These are phyloP conservation scores for Sarcophaga subvicina DNA, from an alignment of 2,888 invertebrate species.

Conservation along the genomic window DNA sequence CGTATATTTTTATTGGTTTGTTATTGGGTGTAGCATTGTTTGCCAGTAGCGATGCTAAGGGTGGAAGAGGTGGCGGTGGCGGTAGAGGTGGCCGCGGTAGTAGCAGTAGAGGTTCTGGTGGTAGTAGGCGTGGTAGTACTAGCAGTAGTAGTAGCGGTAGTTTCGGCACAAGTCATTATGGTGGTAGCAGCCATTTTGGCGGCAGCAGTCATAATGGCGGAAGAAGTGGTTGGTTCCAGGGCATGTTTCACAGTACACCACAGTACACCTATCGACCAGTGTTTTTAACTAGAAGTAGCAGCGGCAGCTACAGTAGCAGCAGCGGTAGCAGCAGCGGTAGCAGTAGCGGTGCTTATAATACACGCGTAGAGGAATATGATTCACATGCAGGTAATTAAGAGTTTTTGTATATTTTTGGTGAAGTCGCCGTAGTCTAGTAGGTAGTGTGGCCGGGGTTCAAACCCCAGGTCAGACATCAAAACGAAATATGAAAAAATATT, in stretches of 20 bases:
- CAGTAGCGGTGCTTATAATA: not conserved
- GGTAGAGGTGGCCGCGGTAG: not conserved
- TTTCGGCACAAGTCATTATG: not conserved
- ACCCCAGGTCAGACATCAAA: too few species aligned
- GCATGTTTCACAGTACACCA: conserved; percentile 38
- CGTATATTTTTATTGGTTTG: not conserved
- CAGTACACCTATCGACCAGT: not conserved
- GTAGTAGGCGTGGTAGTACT: not conserved
- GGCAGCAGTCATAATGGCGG: not conserved
- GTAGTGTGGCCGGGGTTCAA: too few species aligned
- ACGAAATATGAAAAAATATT: not conserved
- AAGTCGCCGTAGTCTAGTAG: too few species aligned
- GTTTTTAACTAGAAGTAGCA: not conserved
- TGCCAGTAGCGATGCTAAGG: not conserved
- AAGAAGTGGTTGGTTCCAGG: not conserved
- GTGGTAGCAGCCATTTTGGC: not conserved
- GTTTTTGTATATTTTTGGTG: not conserved
- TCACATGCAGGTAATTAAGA: not conserved
- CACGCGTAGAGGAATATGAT: not conserved
- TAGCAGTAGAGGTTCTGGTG: not conserved
- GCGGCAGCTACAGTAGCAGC: not conserved
- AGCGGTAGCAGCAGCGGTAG: not conserved
- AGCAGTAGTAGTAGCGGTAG: not conserved
- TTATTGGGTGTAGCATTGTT: not conserved
- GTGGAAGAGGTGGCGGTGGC: not conserved